Base-by-base conservation (phyloP, 1,140 invertebrate genomes). In the Drosophila willistoni region DNA sequence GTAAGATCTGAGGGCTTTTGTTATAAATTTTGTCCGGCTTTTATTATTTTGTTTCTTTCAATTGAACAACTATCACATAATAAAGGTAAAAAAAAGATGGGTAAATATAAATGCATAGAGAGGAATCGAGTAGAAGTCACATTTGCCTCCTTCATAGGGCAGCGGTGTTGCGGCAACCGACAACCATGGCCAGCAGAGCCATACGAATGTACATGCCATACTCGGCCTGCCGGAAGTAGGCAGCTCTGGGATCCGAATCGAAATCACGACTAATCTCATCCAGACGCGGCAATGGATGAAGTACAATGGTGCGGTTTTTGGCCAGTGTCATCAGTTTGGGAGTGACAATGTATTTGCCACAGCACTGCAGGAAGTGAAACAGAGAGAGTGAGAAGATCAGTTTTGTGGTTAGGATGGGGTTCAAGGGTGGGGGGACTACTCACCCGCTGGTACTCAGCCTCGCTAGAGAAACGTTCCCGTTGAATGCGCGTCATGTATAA, bases 401-500 rank as follows among this genome's bases (percentile, higher is more conserved):
- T 29, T 29, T n/a, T 13, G 19, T 0, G 3, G 7, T 7, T 29
- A 29, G 29, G 29, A 29, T 25, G 2, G 22, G 22, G 3, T 3
- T 25, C 2, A 4, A 25, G 3, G 22, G 22, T 25, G 22, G 22
- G 19, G 2, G 13, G 5, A 33, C 1, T 22, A 57, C 73, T 68
- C 65, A 90, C 87, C 7, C 96, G 94, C 63, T 98, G 93, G 92
- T 99, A 99, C 82, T 99, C 97, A 71, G 96, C 95, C 79, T 96
- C 93, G 39, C 94, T 95, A 0, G 93, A 83, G 93, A 99, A 99
- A 77, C 99, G 94, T 93, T 99, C 99, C 33, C 96, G 95, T 92
- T 99, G 99, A 80, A 99, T 99, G 73, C 99, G 94, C 0, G 99
- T 99, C 96, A 99, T 98, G 81, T 99, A 99, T 2, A 99, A 91